These are phyloP conservation scores for Zosterops hypoxanthus DNA, from an alignment of 2,113 vertebrate species.

Conservation along the genomic window DNA sequence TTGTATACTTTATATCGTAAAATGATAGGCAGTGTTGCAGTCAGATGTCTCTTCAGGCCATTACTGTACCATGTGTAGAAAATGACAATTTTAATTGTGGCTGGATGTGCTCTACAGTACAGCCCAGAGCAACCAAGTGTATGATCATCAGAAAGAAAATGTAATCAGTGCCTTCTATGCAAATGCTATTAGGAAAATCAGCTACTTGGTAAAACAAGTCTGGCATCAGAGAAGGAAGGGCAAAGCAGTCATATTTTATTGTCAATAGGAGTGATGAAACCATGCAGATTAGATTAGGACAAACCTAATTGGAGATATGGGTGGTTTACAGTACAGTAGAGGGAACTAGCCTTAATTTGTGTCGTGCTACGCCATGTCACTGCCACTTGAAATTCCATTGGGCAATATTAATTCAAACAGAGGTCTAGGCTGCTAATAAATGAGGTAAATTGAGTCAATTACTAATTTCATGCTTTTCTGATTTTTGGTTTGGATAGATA, in stretches of 20 bases:
- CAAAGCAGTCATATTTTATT: slow-evolving; percentile 52
- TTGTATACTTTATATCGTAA: background rate
- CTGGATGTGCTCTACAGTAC: background rate
- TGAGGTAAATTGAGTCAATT: slow-evolving; percentile 92
- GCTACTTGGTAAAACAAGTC: slow-evolving; percentile 40
- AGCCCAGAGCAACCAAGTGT: background rate
- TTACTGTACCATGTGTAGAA: background rate
- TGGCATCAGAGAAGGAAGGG: background rate
- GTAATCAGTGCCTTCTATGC: background rate
- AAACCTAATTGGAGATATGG: slow-evolving; percentile 62
- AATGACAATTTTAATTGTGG: slow-evolving; percentile 12
- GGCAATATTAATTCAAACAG: slow-evolving; percentile 84
- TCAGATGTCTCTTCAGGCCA: background rate
- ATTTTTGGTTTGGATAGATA: slow-evolving; percentile 76
- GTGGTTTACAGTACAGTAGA: slow-evolving; percentile 47
- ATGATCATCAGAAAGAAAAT: background rate
- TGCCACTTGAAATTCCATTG: slow-evolving; percentile 83
- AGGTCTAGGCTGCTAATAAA: slow-evolving; percentile 90
- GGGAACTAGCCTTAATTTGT: slow-evolving; percentile 70
- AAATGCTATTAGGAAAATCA: slow-evolving; percentile 21
- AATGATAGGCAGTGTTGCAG: background rate
- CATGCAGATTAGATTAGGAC: slow-evolving; percentile 72
- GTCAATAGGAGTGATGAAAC: slow-evolving; percentile 58
- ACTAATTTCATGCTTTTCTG: slow-evolving; percentile 82
- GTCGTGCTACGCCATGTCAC: slow-evolving; percentile 70